Evolutionary conservation across 2,113 vertebrate species (phyloP), one percentile per base, ranked within the genome.

Genomic region (Struthio camelus): DNA sequence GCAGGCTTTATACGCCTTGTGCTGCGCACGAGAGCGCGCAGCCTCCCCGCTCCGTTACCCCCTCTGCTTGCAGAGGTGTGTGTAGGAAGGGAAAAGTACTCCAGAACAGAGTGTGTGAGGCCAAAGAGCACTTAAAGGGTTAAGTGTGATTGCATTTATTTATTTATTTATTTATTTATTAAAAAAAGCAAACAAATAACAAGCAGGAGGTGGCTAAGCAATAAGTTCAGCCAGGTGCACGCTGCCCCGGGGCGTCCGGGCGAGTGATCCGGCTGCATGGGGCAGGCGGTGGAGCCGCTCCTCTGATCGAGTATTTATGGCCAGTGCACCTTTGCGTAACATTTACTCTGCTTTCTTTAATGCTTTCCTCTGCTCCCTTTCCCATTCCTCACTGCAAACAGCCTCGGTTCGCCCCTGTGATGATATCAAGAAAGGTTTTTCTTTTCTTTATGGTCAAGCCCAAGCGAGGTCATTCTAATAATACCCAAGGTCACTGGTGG

Each of bases 391-490:
- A 0, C 76, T 30, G 70, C 89, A 87, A 87, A 77, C 71, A 89
- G 86, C 80, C 40, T 88, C 73, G 59, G 91, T 38, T 62, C 93
- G 98, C 89, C 98, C 90, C 97, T 98, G 97, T 93, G 98, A 97
- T 97, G 95, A 98, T 98, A 98, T 98, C 98, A 98, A 98, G 98
- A 98, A 98, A 98, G 97, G 92, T 87, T 93, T 95, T 84, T 85
- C 59, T 88, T 28, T 51, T 92, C 98, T 94, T 98, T 97, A 97
- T 98, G 98, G 98, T 97, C 98, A 98, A 97, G 98, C 98, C 98
- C 98, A 98, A 98, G 97, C 92, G 97, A 98, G 98, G 98, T 98
- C 98, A 98, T 98, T 98, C 97, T 98, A 98, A 99, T 98, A 99
- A 98, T 98, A 98, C 97, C 97, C 97, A 97, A 98, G 98, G 98